phyloP scores from a whole-genome alignment of 2,888 invertebrate genomes.

The Yponomeuta malinellus region DNA sequence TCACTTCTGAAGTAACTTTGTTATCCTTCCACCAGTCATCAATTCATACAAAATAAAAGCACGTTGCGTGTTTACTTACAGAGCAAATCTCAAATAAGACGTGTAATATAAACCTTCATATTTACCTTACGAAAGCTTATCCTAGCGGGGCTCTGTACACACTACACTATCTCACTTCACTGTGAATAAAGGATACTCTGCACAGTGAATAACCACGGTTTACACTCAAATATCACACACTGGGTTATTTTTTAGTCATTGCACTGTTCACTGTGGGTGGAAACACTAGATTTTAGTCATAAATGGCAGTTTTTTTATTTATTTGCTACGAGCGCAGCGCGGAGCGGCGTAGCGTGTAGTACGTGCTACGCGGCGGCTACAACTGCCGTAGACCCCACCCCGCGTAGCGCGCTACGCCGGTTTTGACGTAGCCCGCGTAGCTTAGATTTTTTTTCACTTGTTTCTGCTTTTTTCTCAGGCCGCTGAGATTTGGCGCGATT shows the following conservation, averaged over 20 bases:
- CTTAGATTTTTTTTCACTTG: conserved; percentile 7
- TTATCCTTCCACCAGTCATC: background rate
- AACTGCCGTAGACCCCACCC: conserved; percentile 64
- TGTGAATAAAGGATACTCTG: conserved; percentile 1
- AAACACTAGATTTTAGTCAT: conserved; percentile 9
- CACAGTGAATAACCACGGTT: background rate
- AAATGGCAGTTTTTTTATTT: conserved; percentile 3
- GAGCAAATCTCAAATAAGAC: conserved; percentile 1
- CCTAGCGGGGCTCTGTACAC: conserved; percentile 3
- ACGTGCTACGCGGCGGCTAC: conserved; percentile 59
- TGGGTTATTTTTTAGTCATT: background rate
- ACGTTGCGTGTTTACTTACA: background rate
- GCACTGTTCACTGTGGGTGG: background rate
- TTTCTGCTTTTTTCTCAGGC: background rate
- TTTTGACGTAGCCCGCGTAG: conserved; percentile 22
- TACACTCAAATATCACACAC: background rate
- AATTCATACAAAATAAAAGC: background rate
- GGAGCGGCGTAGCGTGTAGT: conserved; percentile 53
- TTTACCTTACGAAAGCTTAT: conserved; percentile 12
- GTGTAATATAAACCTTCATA: conserved; percentile 7
- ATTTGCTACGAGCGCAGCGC: conserved; percentile 1
- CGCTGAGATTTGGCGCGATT: background rate
- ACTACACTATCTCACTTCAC: conserved; percentile 12
- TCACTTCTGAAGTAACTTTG: background rate
- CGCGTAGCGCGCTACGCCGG: conserved; percentile 27